Base-by-base conservation (phyloP, 2,113 vertebrate species). In the Tyto alba region DNA sequence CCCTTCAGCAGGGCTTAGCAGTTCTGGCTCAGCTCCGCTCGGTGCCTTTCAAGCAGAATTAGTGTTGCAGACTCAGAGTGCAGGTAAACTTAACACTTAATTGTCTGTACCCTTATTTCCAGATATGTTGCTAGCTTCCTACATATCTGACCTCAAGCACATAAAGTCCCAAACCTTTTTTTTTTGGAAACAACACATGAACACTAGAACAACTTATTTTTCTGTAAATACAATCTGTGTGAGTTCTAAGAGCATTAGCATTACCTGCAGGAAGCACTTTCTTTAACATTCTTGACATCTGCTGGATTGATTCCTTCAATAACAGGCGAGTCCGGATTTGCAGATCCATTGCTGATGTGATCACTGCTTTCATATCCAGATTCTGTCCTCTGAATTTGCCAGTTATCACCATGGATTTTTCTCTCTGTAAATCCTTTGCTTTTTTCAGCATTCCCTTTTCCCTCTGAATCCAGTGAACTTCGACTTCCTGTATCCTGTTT, bases 281-380 rank as follows among this genome's bases (percentile, higher is more conserved):
- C 99, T 43, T 98, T 98, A 41, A 96, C 89, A 7, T 96, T 97
- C 56, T 90, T 98, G 78, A 96, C 86, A 30, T 99, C 98, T 62
- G 97, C 97, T 0, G 93, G 57, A 16, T 95, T 97, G 9, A 90
- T 90, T 96, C 97, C 98, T 53, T 99, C 99, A 32, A 98, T 97
- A 36, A 98, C 88, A 12, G 99, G 98, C 0, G 99, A 99, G 96
- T 99, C 99, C 0, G 98, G 97, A 76, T 98, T 99, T 57, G 98
- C 96, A 7, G 99, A 99, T 34, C 98, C 98, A 6, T 98, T 99
- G 96, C 99, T 99, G 56, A 99, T 97, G 43, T 98, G 98, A 95
- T 99, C 99, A 15, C 99, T 99, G 95, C 99, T 99, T 93, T 99
- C 99, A 26, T 99, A 99, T 2, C 99, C 99, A 41, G 99, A 99